These are phyloP conservation scores for Eonycteris spelaea DNA, from an alignment of 2,113 vertebrate genomes.

Conservation along the genomic window DNA sequence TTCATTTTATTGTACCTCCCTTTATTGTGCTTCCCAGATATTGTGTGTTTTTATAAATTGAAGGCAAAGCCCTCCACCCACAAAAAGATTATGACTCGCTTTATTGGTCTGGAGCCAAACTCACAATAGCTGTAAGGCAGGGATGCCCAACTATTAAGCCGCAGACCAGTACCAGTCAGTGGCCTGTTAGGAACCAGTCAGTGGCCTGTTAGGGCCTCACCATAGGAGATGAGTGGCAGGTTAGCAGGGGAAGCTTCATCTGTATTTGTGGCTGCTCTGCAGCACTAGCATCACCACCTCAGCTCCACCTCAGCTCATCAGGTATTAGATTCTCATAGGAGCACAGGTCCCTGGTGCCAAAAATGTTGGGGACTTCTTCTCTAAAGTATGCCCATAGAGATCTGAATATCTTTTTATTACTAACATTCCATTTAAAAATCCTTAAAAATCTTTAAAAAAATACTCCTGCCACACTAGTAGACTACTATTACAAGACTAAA, in stretches of 20 bases:
- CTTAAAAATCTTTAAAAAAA: neutral
- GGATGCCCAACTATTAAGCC: no score
- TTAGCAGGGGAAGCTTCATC: no score
- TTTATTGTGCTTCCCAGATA: neutral
- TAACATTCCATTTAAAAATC: neutral
- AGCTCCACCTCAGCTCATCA: no score
- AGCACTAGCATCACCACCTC: no score
- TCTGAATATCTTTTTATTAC: neutral
- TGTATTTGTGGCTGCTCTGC: no score
- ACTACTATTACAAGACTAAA: neutral
- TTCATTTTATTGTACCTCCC: neutral
- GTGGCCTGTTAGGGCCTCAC: no score
- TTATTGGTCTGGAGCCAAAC: neutral
- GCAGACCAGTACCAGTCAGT: no score
- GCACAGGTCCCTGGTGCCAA: no score
- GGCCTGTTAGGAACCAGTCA: no score
- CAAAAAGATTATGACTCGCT: neutral
- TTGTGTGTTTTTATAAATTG: neutral
- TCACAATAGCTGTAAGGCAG: neutral
- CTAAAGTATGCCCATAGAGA: neutral
- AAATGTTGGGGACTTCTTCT: no score
- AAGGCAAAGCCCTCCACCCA: neutral
- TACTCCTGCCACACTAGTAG: neutral
- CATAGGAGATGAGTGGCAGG: no score
- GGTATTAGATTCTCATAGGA: no score